Evolutionary conservation across 2,888 invertebrate species (phyloP).

Genomic region (Agapostemon virescens): DNA sequence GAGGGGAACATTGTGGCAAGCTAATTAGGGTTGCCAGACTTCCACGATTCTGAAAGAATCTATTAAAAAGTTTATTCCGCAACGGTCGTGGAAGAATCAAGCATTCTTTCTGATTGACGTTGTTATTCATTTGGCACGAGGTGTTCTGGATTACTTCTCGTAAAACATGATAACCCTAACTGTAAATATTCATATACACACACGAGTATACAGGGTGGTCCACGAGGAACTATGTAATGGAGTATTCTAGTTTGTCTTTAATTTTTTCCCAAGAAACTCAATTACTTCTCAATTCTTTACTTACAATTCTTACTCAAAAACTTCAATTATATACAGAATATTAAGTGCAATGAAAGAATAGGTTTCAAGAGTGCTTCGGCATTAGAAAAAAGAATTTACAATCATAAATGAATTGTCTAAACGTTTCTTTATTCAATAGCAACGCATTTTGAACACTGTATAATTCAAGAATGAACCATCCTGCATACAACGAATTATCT

Average conservation of each 20-base stretch:
- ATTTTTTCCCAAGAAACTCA: no score
- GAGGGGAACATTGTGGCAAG: background rate
- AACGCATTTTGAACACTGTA: background rate
- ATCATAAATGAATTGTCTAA: no score
- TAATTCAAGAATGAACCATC: background rate
- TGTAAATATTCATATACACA: conserved; percentile 9
- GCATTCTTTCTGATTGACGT: background rate
- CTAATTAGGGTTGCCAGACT: background rate
- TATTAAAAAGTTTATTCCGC: background rate
- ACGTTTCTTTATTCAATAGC: background rate
- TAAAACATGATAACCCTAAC: background rate
- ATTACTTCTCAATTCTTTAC: no score
- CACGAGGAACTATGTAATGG: background rate
- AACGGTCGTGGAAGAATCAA: background rate
- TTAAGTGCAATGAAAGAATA: no score
- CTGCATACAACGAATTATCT: background rate
- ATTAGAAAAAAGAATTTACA: no score
- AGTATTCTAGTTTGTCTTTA: no score
- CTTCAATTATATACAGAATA: no score
- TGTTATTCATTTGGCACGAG: background rate
- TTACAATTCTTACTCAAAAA: no score
- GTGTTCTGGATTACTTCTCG: background rate
- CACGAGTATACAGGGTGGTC: background rate
- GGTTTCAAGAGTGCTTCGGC: no score
- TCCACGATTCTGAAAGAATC: background rate